A percentile compares a stretch with the other conserved stretches of the same genome.
phyloP scores from a whole-genome alignment of 2,888 invertebrate species.

The Thereva unica region DNA sequence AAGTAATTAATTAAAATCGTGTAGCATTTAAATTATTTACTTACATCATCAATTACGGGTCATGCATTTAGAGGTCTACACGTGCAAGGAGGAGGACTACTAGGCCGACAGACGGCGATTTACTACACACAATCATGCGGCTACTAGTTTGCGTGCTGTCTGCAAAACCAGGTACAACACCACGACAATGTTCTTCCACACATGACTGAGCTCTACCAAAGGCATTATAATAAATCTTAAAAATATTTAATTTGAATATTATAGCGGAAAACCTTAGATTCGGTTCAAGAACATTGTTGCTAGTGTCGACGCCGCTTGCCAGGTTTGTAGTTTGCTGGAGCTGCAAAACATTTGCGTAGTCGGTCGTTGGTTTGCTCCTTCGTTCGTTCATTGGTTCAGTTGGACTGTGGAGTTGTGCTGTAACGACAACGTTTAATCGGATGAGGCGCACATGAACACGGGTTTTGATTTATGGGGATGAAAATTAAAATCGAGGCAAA shows the following conservation, averaged over 20 bases:
- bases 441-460: constrained; percentile 22
- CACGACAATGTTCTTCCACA: no score
- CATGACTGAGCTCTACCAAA: background rate
- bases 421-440: constrained; percentile 4
- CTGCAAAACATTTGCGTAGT: constrained; percentile 19
- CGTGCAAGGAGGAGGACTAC: constrained; percentile 9
- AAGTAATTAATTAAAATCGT: constrained; percentile 38
- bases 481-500: no score
- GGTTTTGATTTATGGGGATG: constrained; percentile 20
- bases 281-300: constrained; percentile 28
- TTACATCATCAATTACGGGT: constrained; percentile 36
- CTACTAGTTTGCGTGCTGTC: constrained; percentile 4
- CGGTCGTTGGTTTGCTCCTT: background rate
- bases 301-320: background rate
- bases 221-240: constrained; percentile 30
- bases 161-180: no score
- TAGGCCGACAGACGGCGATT: background rate
- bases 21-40: constrained; percentile 37
- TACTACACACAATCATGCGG: background rate
- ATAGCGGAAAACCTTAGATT: constrained; percentile 29
- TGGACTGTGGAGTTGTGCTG: no score
- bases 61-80: background rate
- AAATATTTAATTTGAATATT: constrained; percentile 35
- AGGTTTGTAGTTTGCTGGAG: background rate
- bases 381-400: no score